These are phyloP conservation scores for Macquaria ambigua DNA, from an alignment of 2,113 vertebrate genomes.

Conservation along the genomic window DNA sequence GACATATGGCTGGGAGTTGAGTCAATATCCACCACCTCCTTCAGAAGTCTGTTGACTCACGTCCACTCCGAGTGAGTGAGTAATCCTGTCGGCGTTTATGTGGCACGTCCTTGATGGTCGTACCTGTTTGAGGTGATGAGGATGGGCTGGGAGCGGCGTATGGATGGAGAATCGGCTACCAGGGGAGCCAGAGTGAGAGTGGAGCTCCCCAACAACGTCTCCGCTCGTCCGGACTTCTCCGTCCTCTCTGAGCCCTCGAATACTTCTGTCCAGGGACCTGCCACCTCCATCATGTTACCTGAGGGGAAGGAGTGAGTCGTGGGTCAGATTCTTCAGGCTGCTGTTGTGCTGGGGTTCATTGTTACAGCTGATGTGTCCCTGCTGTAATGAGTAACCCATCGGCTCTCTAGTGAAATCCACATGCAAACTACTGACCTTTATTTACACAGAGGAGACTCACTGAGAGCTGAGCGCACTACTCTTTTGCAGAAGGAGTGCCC, in stretches of 20 bases:
- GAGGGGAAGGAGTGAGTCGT: not conserved
- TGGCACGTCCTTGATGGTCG: not conserved
- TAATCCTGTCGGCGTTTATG: not conserved
- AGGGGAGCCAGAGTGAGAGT: constrained; percentile 67
- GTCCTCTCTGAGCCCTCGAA: constrained; percentile 55
- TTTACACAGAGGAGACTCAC: not conserved
- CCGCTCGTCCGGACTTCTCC: not conserved
- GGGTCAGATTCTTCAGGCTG: not conserved
- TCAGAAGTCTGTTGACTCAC: constrained; percentile 30
- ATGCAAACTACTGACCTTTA: constrained; percentile 7
- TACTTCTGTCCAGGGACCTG: constrained; percentile 74
- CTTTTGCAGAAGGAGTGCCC: not conserved
- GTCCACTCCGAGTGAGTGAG: not conserved
- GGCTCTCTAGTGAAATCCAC: not conserved
- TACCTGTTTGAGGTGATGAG: constrained; percentile 71
- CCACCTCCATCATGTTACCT: constrained; percentile 80
- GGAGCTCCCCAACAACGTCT: constrained; percentile 45
- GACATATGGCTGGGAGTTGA: constrained; percentile 31
- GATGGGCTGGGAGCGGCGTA: constrained; percentile 75
- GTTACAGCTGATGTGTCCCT: no score
- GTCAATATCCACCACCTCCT: constrained; percentile 42
- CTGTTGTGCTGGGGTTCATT: no score
- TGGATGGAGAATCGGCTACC: constrained; percentile 25
- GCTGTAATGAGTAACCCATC: no score
- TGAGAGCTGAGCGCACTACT: not conserved